A percentile compares a stretch with the other conserved stretches of the same genome.
Conservation (phyloP, 1,140 invertebrate species). For the Oedothorax gibbosus region DNA sequence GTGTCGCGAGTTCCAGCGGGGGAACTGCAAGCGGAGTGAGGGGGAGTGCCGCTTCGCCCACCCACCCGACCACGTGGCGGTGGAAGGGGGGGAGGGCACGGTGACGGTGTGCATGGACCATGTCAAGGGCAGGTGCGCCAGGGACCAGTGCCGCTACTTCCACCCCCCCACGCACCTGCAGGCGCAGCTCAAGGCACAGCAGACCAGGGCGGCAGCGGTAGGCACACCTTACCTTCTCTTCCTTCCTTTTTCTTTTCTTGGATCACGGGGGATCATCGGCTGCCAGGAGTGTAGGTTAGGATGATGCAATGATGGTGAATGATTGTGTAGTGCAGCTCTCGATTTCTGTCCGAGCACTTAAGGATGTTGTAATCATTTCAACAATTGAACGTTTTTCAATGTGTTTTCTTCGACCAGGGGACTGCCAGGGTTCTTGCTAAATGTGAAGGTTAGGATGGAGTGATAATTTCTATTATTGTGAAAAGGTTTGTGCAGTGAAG, state of each 20-base stretch:
- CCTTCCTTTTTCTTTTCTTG: slow-evolving; percentile 25
- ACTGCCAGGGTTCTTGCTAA: too few species aligned
- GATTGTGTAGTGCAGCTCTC: too few species aligned
- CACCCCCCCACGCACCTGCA: slow-evolving; percentile 97
- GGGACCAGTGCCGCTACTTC: slow-evolving; percentile 77
- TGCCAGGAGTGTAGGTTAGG: too few species aligned
- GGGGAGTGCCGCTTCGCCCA: slow-evolving; percentile 97
- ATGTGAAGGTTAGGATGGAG: too few species aligned
- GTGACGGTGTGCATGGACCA: slow-evolving; percentile 98
- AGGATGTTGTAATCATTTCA: too few species aligned
- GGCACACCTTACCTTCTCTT: slow-evolving; percentile 42
- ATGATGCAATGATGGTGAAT: too few species aligned
- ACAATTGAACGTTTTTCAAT: too few species aligned
- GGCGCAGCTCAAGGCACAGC: slow-evolving; percentile 97
- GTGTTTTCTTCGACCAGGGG: too few species aligned
- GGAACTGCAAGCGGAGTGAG: slow-evolving; percentile 94
- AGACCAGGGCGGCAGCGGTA: slow-evolving; percentile 80
- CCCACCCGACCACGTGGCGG: slow-evolving; percentile 85
- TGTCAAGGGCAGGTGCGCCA: slow-evolving; percentile 76
- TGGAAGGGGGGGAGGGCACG: slow-evolving; percentile 91
- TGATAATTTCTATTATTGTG: too few species aligned
- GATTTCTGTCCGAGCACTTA: too few species aligned
- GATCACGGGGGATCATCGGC: background rate
- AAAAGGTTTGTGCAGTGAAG: too few species aligned
- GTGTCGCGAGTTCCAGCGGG: slow-evolving; percentile 97